Evolutionary conservation across 2,113 vertebrate genomes (phyloP).

Genomic region (Phalacrocorax brasilianus): DNA sequence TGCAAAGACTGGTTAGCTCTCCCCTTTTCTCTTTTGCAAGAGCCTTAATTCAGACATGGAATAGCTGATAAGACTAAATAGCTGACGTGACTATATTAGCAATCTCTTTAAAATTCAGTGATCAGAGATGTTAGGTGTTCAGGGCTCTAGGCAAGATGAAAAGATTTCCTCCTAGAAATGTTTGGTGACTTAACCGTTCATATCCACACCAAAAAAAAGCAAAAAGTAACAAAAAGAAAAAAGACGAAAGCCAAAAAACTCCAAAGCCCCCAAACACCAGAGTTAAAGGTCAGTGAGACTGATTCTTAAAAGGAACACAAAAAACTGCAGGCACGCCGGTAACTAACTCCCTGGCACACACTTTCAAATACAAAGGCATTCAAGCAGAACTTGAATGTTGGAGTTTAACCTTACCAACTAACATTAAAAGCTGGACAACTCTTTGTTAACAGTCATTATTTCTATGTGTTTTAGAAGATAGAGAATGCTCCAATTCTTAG

Average conservation of each 20-base stretch:
- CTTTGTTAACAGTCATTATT: neutral
- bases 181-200: neutral
- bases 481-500: neutral
- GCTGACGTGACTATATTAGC: neutral
- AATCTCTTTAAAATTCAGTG: neutral
- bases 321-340: neutral
- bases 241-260: neutral
- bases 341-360: neutral
- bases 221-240: neutral
- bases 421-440: neutral
- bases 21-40: neutral
- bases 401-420: neutral
- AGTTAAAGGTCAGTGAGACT: neutral
- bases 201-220: neutral
- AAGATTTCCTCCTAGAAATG: neutral
- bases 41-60: neutral
- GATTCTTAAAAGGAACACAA: neutral
- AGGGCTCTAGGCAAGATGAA: neutral
- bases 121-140: neutral
- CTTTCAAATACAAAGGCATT: neutral
- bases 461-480: neutral
- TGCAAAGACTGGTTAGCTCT: neutral
- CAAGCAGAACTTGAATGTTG: neutral
- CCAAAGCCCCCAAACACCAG: neutral
- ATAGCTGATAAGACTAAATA: neutral